phyloP scores from a whole-genome alignment of 2,888 invertebrate species.

The Watsonalla binaria region DNA sequence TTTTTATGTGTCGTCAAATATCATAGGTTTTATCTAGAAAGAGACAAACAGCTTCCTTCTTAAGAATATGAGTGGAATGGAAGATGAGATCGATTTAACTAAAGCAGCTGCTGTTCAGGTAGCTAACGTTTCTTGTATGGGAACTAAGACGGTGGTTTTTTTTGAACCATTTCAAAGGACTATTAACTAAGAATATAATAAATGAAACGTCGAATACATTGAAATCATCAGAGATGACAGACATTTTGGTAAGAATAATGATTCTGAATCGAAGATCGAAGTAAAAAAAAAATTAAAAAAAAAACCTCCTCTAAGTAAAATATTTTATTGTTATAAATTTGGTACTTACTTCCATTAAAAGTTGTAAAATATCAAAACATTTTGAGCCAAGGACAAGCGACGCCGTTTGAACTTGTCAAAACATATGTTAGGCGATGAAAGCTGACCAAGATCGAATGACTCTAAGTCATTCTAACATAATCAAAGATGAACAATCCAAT shows the following conservation, averaged over 20 bases:
- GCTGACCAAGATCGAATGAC: no score
- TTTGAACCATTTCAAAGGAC: slow-evolving; percentile 36
- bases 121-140: slow-evolving; percentile 47
- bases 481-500: no score
- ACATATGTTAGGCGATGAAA: neutral
- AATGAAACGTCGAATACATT: neutral
- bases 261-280: no score
- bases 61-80: slow-evolving; percentile 34
- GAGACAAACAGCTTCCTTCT: slow-evolving; percentile 24
- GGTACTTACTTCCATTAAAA: no score
- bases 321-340: no score
- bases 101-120: slow-evolving; percentile 69
- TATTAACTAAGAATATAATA: slow-evolving; percentile 15
- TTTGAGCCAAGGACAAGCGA: no score
- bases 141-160: slow-evolving; percentile 52
- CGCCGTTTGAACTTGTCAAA: neutral
- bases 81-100: slow-evolving; percentile 55
- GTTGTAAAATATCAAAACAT: no score
- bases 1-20: slow-evolving; percentile 23
- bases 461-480: no score
- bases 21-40: slow-evolving; percentile 42
- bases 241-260: neutral
- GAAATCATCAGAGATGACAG: neutral
- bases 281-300: no score
- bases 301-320: no score